A percentile compares a stretch with the other conserved stretches of the same genome.
phyloP scores from a whole-genome alignment of 2,797 vertebrate species.

The Lagorchestes hirsutus region DNA sequence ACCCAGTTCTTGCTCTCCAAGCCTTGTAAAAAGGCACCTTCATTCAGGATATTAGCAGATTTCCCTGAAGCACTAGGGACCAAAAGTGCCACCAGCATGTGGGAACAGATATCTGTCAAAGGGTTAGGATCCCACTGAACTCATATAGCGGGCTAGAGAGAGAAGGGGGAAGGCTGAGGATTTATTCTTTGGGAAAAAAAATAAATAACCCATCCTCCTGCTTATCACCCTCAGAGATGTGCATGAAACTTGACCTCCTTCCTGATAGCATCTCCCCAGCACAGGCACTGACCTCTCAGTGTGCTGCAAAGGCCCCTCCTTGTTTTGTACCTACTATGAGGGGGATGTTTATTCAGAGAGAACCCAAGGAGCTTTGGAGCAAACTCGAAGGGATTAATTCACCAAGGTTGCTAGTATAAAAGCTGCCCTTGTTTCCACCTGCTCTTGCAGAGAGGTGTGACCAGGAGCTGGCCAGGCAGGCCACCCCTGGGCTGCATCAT shows the following conservation, averaged over 20 bases:
- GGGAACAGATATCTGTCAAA: not conserved
- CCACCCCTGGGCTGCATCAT: slow-evolving; percentile 40
- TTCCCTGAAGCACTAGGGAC: not conserved
- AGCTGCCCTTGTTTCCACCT: slow-evolving; percentile 52
- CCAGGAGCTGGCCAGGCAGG: not conserved
- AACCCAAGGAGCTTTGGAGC: slow-evolving; percentile 52
- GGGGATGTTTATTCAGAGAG: slow-evolving; percentile 66
- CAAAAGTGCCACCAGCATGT: not conserved
- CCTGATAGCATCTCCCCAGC: slow-evolving; percentile 69
- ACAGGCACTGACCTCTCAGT: not conserved
- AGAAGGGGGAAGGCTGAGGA: slow-evolving; percentile 13
- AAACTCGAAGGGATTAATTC: slow-evolving; percentile 88
- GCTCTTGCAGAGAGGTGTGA: slow-evolving; percentile 37
- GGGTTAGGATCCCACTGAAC: not conserved
- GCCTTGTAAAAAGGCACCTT: not conserved
- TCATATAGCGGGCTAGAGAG: not conserved
- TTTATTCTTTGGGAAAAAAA: not conserved
- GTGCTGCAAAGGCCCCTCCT: slow-evolving; percentile 39
- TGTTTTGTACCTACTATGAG: not conserved
- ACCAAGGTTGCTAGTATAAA: slow-evolving; percentile 88
- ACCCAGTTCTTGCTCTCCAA: slow-evolving; percentile 1
- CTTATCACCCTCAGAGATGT: slow-evolving; percentile 55
- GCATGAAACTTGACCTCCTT: slow-evolving; percentile 65
- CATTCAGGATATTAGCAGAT: not conserved
- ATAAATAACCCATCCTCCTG: not conserved